Evolutionary conservation across 2,888 invertebrate genomes (phyloP).

Genomic region (Phengaris alcon): DNA sequence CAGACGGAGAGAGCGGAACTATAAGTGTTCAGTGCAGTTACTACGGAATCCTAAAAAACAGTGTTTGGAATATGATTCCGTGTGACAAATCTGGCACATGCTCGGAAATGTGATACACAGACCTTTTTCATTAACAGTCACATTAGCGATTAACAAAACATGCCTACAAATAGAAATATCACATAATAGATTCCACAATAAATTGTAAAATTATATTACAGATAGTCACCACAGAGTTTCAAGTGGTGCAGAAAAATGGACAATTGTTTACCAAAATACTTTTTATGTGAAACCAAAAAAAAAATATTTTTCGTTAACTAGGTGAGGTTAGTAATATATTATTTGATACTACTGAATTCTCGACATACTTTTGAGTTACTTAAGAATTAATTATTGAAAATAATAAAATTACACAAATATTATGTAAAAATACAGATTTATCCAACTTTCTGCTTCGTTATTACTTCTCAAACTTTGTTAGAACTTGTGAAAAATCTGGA

Average conservation of each 20-base stretch:
- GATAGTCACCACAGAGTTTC: no score
- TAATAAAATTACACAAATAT: not conserved
- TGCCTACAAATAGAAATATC: no score
- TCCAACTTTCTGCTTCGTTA: not conserved
- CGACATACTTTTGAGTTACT: not conserved
- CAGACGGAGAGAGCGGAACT: no score
- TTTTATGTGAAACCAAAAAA: no score
- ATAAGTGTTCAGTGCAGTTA: no score
- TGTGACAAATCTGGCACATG: not conserved
- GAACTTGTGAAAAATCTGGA: conserved; percentile 31
- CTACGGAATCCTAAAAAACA: not conserved
- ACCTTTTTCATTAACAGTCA: not conserved
- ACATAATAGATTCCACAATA: no score
- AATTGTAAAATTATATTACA: no score
- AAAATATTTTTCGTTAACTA: no score
- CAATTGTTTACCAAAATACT: no score
- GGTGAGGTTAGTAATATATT: no score
- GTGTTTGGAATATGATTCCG: not conserved
- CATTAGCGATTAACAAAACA: not conserved
- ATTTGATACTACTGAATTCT: no score
- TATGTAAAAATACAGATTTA: not conserved
- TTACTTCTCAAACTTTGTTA: not conserved
- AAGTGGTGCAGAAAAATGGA: no score
- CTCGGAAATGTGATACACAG: not conserved
- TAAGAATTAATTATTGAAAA: not conserved